Percentiles rank a stretch among this genome's conserved stretches.
These are phyloP conservation scores for Orgyia antiqua DNA, from an alignment of 2,888 invertebrate species.

Conservation along the genomic window DNA sequence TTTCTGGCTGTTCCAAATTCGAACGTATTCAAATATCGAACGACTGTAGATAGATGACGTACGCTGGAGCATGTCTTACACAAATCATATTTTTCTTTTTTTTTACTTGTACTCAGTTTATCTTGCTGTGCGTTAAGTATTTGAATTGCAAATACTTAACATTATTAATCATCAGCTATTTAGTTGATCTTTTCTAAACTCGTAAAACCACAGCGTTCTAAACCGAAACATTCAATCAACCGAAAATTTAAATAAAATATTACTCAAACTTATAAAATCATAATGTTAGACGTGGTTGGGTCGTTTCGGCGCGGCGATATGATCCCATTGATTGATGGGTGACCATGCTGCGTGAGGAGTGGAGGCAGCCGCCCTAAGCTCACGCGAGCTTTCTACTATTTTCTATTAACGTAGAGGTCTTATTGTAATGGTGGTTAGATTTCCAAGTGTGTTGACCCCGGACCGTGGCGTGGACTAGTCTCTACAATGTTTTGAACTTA, in stretches of 20 bases:
- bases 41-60: conserved; percentile 60
- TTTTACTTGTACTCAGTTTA: conserved; percentile 27
- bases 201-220: conserved; percentile 43
- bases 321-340: conserved; percentile 78
- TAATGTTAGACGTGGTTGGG: conserved; percentile 59
- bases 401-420: conserved; percentile 30
- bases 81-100: conserved; percentile 42
- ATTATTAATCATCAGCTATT: conserved; percentile 37
- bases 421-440: conserved; percentile 38
- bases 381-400: conserved; percentile 17
- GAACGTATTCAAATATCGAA: conserved; percentile 74
- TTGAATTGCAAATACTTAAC: conserved; percentile 50
- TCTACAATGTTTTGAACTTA: conserved; percentile 65
- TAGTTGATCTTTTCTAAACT: conserved; percentile 30
- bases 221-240: conserved; percentile 69
- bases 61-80: conserved; percentile 52
- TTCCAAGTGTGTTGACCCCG: conserved; percentile 70
- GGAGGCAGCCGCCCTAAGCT: conserved; percentile 34
- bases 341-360: conserved; percentile 60
- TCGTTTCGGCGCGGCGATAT: conserved; percentile 67
- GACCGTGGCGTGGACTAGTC: conserved; percentile 44
- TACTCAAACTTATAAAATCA: conserved; percentile 71
- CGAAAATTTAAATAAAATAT: conserved; percentile 74
- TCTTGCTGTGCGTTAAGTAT: conserved; percentile 29
- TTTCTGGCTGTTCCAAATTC: conserved; percentile 73